phyloP scores from a whole-genome alignment of 35 echinoderm and acorn worm genomes.

The Lytechinus variegatus region DNA sequence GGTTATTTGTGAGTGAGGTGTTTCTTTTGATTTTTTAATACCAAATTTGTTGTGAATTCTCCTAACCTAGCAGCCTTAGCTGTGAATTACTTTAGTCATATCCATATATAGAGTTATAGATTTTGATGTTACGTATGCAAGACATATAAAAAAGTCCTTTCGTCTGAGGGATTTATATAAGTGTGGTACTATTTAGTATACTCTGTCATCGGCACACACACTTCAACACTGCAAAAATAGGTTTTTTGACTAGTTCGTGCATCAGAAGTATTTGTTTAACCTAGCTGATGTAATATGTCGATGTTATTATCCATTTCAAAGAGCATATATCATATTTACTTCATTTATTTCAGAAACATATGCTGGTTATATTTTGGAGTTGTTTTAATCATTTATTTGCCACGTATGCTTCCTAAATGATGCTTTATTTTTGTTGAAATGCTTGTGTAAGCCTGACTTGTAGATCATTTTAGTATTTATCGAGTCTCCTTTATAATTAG shows the following conservation, averaged over 20 bases:
- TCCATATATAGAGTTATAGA: background rate
- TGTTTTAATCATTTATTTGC: background rate
- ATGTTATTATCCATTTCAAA: background rate
- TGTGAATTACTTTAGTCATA: background rate
- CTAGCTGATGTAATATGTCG: background rate
- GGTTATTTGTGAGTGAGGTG: background rate
- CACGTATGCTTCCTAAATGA: background rate
- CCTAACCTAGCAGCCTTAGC: background rate
- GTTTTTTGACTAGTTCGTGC: background rate
- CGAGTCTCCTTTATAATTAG: background rate
- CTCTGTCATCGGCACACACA: background rate
- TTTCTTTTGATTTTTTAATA: background rate
- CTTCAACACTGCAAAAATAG: background rate
- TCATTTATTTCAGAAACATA: background rate
- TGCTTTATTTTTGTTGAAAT: background rate
- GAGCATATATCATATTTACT: background rate
- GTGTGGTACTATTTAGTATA: constrained; percentile 13
- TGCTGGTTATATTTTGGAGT: background rate
- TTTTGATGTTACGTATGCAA: background rate
- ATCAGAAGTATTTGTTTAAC: background rate
- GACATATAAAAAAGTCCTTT: background rate
- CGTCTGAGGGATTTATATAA: background rate
- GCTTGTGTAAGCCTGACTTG: background rate
- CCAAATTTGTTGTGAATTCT: constrained; percentile 19
- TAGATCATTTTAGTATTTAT: background rate